Evolutionary conservation across 2,113 vertebrate species (phyloP), one percentile per base, ranked within the genome.

Genomic region (Genyomyrus donnyi): DNA sequence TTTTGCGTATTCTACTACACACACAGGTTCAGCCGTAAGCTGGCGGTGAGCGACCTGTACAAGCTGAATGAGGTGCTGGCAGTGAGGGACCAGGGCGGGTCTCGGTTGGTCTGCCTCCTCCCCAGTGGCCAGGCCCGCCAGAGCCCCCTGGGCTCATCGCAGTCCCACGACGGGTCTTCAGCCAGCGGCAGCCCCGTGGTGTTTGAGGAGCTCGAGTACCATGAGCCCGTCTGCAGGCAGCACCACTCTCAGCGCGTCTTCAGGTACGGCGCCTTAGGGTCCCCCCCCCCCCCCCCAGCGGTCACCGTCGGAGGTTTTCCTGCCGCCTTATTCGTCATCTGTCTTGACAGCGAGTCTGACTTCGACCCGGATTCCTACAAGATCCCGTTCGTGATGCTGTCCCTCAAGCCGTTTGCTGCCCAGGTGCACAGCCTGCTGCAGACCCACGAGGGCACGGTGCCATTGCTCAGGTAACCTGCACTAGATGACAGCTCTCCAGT

Each of bases 121-220:
- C 95, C 97, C 85, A 97, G 96, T 94, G 96, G 96, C 93, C 97
- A 98, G 70, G 95, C 97, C n/a, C 95, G 97, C 4, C 97, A 98
- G 94, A 99, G 98, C 52, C 97, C 98, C 0, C 27, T 99, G 92
- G 97, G 98, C 9, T 99, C 98, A 1, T 98, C 97, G 0, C 97
- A 97, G 92, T 98, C 97, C 0, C 97, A 97, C 0, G 97, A 99
- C 0, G 95, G 97, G 80, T 99, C 97, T 9, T 98, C 97, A 0
- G 90, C 97, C 0, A 98, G 97, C 39, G 96, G 97, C 86, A 99
- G 98, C 83, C 98, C 98, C 0, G 97, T 99, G 88, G 96, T 99
- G 88, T 99, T 99, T 92, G 98, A 99, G 92, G 98, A 99, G 93
- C 90, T 99, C 70, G 98, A 99, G 87, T 99, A 99, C 93, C 98